phyloP scores from a whole-genome alignment of 2,797 vertebrate genomes.

The Cygnus olor region DNA sequence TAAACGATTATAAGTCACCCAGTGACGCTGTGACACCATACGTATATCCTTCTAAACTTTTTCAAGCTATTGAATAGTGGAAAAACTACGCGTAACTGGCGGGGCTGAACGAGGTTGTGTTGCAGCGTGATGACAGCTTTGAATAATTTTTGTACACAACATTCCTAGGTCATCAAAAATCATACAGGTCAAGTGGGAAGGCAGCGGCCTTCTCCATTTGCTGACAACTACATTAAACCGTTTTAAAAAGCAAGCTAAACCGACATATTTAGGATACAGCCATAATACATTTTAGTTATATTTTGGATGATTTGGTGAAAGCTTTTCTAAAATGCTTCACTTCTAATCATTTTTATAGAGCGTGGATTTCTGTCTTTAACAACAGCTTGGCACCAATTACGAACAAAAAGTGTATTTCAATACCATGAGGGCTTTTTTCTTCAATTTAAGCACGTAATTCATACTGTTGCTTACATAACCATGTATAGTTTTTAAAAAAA shows the following conservation, averaged over 20 bases:
- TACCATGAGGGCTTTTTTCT: not conserved
- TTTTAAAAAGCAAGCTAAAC: not conserved
- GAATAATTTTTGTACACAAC: not conserved
- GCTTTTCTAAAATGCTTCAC: not conserved
- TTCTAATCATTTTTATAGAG: not conserved
- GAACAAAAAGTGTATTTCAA: not conserved
- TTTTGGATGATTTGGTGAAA: not conserved
- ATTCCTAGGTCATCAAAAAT: not conserved
- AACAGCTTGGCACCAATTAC: not conserved
- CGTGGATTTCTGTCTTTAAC: not conserved
- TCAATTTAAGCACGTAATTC: not conserved
- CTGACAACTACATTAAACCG: not conserved
- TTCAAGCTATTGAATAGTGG: not conserved
- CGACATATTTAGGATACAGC: accelerated
- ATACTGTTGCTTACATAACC: not conserved
- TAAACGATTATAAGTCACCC: not conserved
- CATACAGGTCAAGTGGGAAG: not conserved
- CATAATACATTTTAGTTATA: too few species aligned
- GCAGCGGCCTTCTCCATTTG: not conserved
- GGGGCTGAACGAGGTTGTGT: not conserved
- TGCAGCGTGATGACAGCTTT: not conserved
- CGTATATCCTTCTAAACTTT: not conserved
- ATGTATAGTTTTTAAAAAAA: not conserved
- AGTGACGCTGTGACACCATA: accelerated
- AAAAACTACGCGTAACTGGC: not conserved